A percentile compares a stretch with the other conserved stretches of the same genome.
phyloP scores from a whole-genome alignment of 2,113 vertebrate genomes.

The Spea bombifrons region DNA sequence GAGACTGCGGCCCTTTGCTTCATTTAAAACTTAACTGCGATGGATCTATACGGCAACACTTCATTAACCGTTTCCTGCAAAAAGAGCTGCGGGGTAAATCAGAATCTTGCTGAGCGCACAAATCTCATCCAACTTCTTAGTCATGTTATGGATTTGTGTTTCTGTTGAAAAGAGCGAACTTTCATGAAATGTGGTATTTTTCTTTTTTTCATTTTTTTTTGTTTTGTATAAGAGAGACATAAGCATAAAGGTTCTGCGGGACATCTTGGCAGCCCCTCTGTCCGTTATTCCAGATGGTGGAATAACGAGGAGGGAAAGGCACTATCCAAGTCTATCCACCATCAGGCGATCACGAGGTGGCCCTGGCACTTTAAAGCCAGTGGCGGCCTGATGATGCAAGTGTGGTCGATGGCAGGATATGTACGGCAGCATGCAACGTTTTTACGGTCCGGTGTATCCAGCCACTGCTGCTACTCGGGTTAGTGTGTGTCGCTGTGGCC shows the following conservation, averaged over 20 bases:
- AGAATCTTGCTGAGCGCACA: background rate
- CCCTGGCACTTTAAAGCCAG: too few species aligned
- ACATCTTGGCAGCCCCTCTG: background rate
- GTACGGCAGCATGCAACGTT: too few species aligned
- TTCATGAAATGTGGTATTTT: background rate
- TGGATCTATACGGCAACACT: conserved; percentile 29
- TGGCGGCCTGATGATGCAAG: too few species aligned
- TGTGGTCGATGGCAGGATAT: too few species aligned
- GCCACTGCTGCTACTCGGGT: too few species aligned
- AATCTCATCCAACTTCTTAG: background rate
- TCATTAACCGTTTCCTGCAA: conserved; percentile 36
- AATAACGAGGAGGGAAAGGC: too few species aligned
- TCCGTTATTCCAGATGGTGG: background rate
- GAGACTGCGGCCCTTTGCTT: conserved; percentile 43
- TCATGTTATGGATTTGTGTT: background rate
- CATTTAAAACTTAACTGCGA: conserved; percentile 43
- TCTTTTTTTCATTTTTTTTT: background rate
- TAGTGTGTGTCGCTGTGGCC: too few species aligned
- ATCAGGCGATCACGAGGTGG: too few species aligned
- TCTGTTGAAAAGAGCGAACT: background rate
- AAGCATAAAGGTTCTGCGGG: background rate
- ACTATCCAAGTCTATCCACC: too few species aligned
- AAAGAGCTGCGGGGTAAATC: conserved; percentile 31
- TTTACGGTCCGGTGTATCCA: too few species aligned
- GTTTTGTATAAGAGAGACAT: background rate